These are phyloP conservation scores for Macropodus opercularis DNA, from an alignment of 2,797 vertebrate genomes.

Conservation along the genomic window DNA sequence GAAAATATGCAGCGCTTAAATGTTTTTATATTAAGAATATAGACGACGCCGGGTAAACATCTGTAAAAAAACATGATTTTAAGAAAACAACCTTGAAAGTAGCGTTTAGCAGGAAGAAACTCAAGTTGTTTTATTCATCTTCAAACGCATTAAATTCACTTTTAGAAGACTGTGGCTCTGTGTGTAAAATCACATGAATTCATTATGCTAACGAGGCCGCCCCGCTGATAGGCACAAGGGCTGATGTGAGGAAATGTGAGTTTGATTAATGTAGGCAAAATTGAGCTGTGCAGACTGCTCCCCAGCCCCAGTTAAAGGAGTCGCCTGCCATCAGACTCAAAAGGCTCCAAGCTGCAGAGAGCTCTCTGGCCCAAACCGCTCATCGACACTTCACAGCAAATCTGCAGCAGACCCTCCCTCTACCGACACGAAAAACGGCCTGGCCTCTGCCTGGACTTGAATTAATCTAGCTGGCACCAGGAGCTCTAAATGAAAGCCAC, in stretches of 20 bases:
- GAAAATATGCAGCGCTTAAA: neutral
- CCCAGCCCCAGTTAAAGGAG: constrained; percentile 78
- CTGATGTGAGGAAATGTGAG: constrained; percentile 83
- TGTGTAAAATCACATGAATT: constrained; percentile 74
- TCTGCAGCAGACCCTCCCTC: constrained; percentile 56
- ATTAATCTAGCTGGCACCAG: constrained; percentile 45
- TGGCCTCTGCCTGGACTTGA: constrained; percentile 37
- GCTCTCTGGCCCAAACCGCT: constrained; percentile 23
- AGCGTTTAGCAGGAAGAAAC: constrained; percentile 8
- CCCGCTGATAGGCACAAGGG: constrained; percentile 70
- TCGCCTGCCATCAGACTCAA: constrained; percentile 80
- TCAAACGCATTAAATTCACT: constrained; percentile 32
- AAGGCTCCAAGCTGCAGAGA: constrained; percentile 40
- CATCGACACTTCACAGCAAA: constrained; percentile 61
- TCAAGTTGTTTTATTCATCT: constrained; percentile 44
- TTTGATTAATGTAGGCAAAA: constrained; percentile 83
- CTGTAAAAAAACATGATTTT: too few species aligned
- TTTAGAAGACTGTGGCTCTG: constrained; percentile 61
- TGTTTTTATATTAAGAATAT: neutral
- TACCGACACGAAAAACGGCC: constrained; percentile 48
- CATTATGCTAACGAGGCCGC: constrained; percentile 79
- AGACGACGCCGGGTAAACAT: constrained; percentile 5
- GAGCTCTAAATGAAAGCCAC: constrained; percentile 66
- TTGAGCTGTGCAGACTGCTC: constrained; percentile 73
- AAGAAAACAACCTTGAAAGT: constrained; percentile 15